Conservation (phyloP, 2,888 invertebrate genomes). For the Drosophila borealis region DNA sequence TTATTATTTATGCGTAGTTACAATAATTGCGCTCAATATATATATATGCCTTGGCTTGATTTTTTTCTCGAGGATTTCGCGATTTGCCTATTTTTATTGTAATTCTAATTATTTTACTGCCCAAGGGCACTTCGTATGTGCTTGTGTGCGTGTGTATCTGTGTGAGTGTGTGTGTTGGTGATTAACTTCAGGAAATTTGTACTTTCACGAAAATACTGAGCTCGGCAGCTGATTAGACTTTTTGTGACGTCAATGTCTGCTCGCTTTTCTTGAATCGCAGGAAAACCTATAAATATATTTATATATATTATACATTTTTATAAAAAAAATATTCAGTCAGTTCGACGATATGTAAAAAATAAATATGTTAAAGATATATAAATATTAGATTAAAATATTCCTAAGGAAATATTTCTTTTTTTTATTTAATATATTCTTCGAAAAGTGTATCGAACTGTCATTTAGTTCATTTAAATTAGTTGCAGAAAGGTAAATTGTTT, state of each 20-base stretch:
- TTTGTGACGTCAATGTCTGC: constrained; percentile 44
- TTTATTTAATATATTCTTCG: too few species aligned
- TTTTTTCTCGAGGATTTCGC: constrained; percentile 11
- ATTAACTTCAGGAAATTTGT: constrained; percentile 54
- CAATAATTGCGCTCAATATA: constrained; percentile 25
- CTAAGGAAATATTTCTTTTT: too few species aligned
- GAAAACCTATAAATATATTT: constrained; percentile 5
- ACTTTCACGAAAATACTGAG: constrained; percentile 25
- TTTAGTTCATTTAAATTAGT: too few species aligned
- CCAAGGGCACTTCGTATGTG: constrained; percentile 24
- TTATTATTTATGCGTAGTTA: constrained; percentile 50
- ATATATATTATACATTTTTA: neutral
- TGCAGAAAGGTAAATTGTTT: too few species aligned
- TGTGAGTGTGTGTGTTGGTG: constrained; percentile 6
- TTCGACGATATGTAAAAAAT: too few species aligned
- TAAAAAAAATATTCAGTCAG: neutral
- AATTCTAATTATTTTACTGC: constrained; percentile 30
- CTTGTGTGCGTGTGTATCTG: neutral
- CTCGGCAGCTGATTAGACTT: constrained; percentile 41
- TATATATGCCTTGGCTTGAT: constrained; percentile 27
- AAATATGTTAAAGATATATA: too few species aligned
- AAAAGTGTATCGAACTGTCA: too few species aligned
- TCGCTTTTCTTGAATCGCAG: constrained; percentile 14
- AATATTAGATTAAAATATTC: too few species aligned
- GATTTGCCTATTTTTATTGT: constrained; percentile 15